A percentile compares a stretch with the other conserved stretches of the same genome.
phyloP scores from a whole-genome alignment of 30 jellyfish, hydroid and myxozoan species.

The Aurelia sp. region DNA sequence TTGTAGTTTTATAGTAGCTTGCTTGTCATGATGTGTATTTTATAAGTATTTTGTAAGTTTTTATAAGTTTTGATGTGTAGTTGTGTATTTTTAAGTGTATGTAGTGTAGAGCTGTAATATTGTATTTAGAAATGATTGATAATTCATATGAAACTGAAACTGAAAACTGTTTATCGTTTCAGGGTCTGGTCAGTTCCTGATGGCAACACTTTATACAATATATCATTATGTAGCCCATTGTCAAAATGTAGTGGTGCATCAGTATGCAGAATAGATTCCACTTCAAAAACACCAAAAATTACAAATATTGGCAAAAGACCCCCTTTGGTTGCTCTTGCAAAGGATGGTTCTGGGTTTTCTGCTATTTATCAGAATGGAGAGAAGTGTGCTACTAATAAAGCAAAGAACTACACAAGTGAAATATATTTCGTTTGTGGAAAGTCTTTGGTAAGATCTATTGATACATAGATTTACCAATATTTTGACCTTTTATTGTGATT shows the following conservation, averaged over 20 bases:
- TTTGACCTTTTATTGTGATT: too few relatives aligned
- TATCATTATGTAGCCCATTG: constrained; percentile 37
- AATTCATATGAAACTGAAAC: too few relatives aligned
- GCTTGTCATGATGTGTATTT: too few relatives aligned
- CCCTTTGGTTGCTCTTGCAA: constrained; percentile 19
- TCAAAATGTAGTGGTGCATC: constrained; percentile 24
- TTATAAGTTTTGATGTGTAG: too few relatives aligned
- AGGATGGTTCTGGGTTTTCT: constrained; percentile 47
- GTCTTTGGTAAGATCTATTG: constrained; percentile 29
- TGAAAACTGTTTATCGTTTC: not conserved
- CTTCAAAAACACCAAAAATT: not conserved
- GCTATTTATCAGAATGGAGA: constrained; percentile 12
- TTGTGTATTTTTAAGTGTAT: too few relatives aligned
- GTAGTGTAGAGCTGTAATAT: too few relatives aligned
- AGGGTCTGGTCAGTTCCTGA: constrained; percentile 58
- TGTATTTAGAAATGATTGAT: too few relatives aligned
- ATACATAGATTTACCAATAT: not conserved
- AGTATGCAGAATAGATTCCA: constrained; percentile 29
- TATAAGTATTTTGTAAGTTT: too few relatives aligned
- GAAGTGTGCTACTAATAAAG: not conserved
- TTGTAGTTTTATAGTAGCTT: too few relatives aligned
- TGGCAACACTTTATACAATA: constrained; percentile 2
- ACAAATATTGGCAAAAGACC: constrained; percentile 25
- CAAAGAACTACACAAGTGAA: constrained; percentile 34
- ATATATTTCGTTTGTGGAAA: constrained; percentile 50